Base-by-base conservation (phyloP, 2,888 invertebrate species). In the Andricus curvator region DNA sequence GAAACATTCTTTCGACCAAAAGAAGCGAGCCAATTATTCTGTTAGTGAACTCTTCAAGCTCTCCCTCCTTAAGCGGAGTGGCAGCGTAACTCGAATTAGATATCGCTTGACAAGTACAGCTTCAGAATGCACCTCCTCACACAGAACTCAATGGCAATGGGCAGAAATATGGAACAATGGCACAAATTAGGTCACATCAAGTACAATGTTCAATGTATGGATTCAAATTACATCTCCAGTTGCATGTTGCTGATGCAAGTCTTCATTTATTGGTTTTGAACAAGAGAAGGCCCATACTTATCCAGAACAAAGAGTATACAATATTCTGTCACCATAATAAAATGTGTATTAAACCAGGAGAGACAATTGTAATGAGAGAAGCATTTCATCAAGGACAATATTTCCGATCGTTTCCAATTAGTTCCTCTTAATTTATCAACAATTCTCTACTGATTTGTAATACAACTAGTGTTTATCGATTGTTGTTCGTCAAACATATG, bases 111-210 rank as follows among this genome's bases (percentile, higher is more conserved):
- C 37, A 41, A 41, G 67, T 13, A 41, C 67, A n/a, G 41, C 67
- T 67, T 67, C 37, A 41, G 67, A 41, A 67, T 67, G 20, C 41
- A 67, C 37, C 67, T 66, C 66, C 37, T 51, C 29, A 33, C n/a
- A 56, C 11, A 33, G 33, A n/a, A 48, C 70, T 74, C 51, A 56
- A 37, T 74, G 37, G 74, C 56, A 74, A 74, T 37, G 37, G 37
- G 33, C 74, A 56, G 56, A 74, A 74, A 74, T 51, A 56, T 74
- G 74, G 56, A 74, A 74, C 74, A 74, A 74, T 74, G 37, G 56
- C 15, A 74, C 56, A 74, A 74, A 74, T 74, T 74, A 56, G 74
- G 74, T 74, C 74, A 33, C 56, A 33, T 74, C 56, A 74, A 74
- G 74, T 74, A 74, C 56, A 74, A 33, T 74, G 51, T 56, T 56